phyloP scores from a whole-genome alignment of 2,797 vertebrate species.

The Cirrhinus molitorella region DNA sequence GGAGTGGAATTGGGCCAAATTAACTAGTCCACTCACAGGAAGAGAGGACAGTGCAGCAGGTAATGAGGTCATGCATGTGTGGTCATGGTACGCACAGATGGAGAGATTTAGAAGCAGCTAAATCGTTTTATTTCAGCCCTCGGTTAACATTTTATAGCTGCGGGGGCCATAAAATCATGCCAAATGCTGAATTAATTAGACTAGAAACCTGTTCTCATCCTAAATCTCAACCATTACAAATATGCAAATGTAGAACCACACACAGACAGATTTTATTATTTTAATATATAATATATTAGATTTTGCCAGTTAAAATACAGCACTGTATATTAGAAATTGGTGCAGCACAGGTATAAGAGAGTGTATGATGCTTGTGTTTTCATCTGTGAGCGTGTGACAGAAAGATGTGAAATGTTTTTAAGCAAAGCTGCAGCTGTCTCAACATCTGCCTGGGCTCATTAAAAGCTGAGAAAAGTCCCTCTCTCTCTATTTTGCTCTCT shows the following conservation, averaged over 20 bases:
- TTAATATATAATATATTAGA: not conserved
- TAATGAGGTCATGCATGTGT: constrained; percentile 31
- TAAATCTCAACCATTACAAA: not conserved
- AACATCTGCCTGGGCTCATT: constrained; percentile 51
- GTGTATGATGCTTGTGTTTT: constrained; percentile 15
- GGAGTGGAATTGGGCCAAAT: constrained; percentile 3
- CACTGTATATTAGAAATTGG: not conserved
- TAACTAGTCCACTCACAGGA: constrained; percentile 12
- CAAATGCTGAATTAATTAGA: not conserved
- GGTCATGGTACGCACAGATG: not conserved
- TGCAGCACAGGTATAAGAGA: constrained; percentile 6
- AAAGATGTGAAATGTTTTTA: constrained; percentile 24
- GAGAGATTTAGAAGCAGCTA: constrained; percentile 2
- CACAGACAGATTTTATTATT: not conserved
- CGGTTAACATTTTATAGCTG: not conserved
- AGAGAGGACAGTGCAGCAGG: constrained; percentile 10
- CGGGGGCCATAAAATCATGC: not conserved
- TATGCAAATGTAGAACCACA: not conserved
- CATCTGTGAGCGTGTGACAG: not conserved
- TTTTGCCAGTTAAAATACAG: not conserved
- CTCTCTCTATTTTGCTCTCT: not conserved
- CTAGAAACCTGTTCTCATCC: not conserved
- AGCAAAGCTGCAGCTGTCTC: constrained; percentile 29
- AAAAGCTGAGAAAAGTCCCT: constrained; percentile 7
- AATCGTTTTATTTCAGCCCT: constrained; percentile 24